Evolutionary conservation across 2,888 invertebrate species (phyloP).

Genomic region (Entomobrya multifasciata): DNA sequence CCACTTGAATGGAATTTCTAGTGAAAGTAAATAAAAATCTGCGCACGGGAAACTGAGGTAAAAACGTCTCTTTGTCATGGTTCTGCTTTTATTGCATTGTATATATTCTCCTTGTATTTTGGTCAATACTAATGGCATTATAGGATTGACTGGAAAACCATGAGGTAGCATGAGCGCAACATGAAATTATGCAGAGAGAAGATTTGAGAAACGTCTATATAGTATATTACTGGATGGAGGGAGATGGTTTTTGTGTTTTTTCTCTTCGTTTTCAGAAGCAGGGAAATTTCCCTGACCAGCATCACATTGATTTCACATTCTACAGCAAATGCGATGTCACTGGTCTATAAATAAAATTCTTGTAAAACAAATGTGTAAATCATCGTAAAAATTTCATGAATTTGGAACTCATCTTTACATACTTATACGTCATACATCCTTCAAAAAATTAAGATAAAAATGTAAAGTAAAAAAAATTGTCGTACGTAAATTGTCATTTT

Average conservation of each 20-base stretch:
- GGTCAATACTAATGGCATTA: neutral
- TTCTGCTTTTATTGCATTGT: neutral
- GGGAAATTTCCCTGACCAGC: neutral
- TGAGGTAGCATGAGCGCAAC: neutral
- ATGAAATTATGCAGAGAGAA: neutral
- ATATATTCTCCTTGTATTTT: neutral
- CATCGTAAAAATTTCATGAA: too few species aligned
- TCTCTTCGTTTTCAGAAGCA: too few species aligned
- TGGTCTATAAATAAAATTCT: too few species aligned
- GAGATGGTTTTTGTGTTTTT: too few species aligned
- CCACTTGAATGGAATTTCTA: conserved; percentile 13
- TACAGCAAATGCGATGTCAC: too few species aligned
- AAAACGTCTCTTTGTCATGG: neutral
- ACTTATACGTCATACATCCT: too few species aligned
- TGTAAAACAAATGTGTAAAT: too few species aligned
- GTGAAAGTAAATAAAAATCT: conserved; percentile 44
- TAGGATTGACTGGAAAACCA: neutral
- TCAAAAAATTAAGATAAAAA: too few species aligned
- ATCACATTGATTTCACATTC: conserved; percentile 1
- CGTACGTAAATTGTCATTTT: too few species aligned
- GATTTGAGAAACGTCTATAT: neutral
- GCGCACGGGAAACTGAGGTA: neutral
- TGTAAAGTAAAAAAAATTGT: too few species aligned
- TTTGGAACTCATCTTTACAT: too few species aligned
- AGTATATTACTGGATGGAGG: neutral